Base-by-base conservation (phyloP, 2,888 invertebrate genomes). In the Azorinus chamasolen region DNA sequence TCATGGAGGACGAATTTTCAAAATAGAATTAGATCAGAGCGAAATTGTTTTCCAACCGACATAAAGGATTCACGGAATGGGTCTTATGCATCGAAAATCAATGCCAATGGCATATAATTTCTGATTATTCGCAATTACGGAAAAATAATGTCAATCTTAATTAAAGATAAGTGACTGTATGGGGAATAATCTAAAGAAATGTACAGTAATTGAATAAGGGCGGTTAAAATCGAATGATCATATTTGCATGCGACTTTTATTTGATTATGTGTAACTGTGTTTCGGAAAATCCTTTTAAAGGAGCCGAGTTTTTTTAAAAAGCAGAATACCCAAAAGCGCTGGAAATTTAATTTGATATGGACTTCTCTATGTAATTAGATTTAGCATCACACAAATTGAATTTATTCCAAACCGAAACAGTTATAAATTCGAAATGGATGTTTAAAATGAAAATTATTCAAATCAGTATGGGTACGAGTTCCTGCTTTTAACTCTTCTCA, bases 281-380 rank as follows among this genome's bases (percentile, higher is more conserved):
- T 71, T 61, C 69, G 61, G 48, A 24, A 65, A 43, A 71, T 64
- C 53, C 79, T 72, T 80, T 80, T 80, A 72, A 80, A 80, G 76
- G 79, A 75, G 76, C 72, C 76, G 72, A 70, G 72, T 59, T 80
- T 80, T 32, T 73, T 80, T 80, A 80, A 80, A 80, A 80, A 76
- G 76, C 69, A 63, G 80, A 80, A 80, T 64, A 70, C 80, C 58
- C 69, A 77, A 77, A 76, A 80, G 75, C 76, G 76, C 80, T 69
- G 66, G 58, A 77, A 77, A 80, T 80, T 80, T 73, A 70, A 80
- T 80, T 70, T 70, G 66, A 74, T 48, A 64, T 78, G 68, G 66
- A 25, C 66, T 66, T 55, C 66, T 48, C 54, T 14, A 14, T 24
- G 50, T 66, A 66, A 66, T 66, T 66, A 16, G 48, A 66, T 66